phyloP scores from a whole-genome alignment of 2,113 vertebrate species.

The Ciconia boyciana region DNA sequence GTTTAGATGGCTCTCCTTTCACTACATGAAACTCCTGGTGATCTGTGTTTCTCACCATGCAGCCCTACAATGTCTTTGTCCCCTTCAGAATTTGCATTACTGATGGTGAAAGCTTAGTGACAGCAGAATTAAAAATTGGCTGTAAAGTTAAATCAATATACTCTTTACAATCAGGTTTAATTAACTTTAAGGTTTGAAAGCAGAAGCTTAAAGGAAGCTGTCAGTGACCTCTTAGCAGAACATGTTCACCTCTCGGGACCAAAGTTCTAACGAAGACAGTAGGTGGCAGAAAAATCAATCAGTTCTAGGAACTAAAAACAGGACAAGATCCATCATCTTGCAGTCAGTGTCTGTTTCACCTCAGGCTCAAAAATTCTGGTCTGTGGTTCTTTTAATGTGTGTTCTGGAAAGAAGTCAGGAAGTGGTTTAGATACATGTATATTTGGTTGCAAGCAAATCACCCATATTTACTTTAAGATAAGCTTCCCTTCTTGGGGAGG shows the following conservation, averaged over 20 bases:
- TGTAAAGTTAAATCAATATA: neutral
- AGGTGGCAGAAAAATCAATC: neutral
- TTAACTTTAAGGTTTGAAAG: neutral
- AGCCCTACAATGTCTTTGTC: neutral
- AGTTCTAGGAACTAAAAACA: neutral
- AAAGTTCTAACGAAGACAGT: neutral
- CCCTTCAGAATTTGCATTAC: neutral
- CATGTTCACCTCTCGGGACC: neutral
- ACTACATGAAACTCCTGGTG: neutral
- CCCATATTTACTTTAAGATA: neutral
- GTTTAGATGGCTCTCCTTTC: neutral
- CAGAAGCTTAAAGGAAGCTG: neutral
- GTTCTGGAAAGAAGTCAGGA: neutral
- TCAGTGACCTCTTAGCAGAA: neutral
- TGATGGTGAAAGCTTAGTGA: neutral
- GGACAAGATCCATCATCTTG: neutral
- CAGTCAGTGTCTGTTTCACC: neutral
- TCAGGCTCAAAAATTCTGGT: neutral
- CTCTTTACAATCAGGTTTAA: neutral
- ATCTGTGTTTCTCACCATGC: rapidly evolving
- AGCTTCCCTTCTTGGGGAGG: neutral
- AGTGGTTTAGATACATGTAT: neutral
- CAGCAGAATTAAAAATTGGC: neutral
- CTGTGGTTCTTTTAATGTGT: neutral
- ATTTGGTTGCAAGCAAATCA: neutral